Percentiles rank a stretch among this genome's conserved stretches.
Conservation (phyloP, 2,113 vertebrate genomes). For the Pteruthius melanotis region DNA sequence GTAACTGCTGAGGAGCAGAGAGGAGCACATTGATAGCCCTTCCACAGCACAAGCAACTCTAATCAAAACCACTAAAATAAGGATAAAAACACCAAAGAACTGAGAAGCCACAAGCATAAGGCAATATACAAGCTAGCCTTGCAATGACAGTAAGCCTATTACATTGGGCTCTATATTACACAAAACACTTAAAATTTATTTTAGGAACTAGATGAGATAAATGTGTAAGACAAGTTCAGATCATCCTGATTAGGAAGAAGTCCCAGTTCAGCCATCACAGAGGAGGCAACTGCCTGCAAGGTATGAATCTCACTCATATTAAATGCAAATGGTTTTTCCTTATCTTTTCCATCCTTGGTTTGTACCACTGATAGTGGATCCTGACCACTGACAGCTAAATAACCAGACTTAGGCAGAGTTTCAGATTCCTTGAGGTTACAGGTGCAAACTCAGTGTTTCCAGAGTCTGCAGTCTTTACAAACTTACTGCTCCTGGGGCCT, state of each 20-base stretch:
- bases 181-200: background rate
- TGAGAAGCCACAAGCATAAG: background rate
- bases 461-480: background rate
- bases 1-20: background rate
- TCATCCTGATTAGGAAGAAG: background rate
- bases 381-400: background rate
- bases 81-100: background rate
- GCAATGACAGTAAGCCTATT: background rate
- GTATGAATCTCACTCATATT: background rate
- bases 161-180: background rate
- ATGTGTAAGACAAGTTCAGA: background rate
- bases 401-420: background rate
- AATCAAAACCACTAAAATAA: background rate
- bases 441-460: background rate
- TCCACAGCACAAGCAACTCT: background rate
- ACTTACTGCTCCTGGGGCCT: background rate
- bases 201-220: background rate
- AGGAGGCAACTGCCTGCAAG: background rate
- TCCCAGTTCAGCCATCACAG: background rate
- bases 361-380: background rate
- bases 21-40: background rate
- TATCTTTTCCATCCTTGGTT: background rate
- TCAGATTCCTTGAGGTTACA: background rate
- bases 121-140: background rate
- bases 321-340: background rate